These are phyloP conservation scores for Hypomecis punctinalis DNA, from an alignment of 2,888 invertebrate genomes.

Conservation along the genomic window DNA sequence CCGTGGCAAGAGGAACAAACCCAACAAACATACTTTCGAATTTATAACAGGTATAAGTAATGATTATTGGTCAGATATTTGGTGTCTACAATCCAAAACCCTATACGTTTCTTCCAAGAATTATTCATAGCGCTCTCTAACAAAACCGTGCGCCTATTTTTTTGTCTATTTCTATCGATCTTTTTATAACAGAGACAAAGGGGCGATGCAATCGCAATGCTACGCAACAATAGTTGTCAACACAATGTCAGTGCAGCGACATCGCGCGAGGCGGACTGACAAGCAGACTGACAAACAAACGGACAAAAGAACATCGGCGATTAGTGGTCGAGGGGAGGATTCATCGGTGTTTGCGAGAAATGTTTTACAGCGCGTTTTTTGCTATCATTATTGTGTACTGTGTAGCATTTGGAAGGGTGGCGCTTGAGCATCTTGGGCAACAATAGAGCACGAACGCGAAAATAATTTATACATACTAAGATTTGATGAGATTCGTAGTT, in stretches of 20 bases:
- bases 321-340: conserved; percentile 53
- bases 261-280: conserved; percentile 28
- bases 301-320: conserved; percentile 64
- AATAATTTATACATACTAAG: neutral
- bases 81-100: too few species aligned
- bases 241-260: conserved; percentile 55
- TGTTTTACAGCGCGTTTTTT: conserved; percentile 36
- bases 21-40: too few species aligned
- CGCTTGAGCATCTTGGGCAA: neutral
- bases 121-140: too few species aligned
- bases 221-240: conserved; percentile 72
- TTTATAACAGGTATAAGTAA: too few species aligned
- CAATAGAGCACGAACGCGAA: neutral
- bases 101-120: too few species aligned
- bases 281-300: conserved; percentile 51
- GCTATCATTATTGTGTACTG: conserved; percentile 12
- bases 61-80: too few species aligned
- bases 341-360: conserved; percentile 34
- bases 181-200: conserved; percentile 27
- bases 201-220: conserved; percentile 52
- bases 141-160: too few species aligned
- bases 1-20: too few species aligned
- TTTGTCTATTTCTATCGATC: conserved; percentile 4
- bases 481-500: too few species aligned
- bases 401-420: conserved; percentile 5